Percentiles rank a stretch among this genome's conserved stretches.
Evolutionary conservation across 2,113 vertebrate genomes (phyloP).

Genomic region (Aegypius monachus): DNA sequence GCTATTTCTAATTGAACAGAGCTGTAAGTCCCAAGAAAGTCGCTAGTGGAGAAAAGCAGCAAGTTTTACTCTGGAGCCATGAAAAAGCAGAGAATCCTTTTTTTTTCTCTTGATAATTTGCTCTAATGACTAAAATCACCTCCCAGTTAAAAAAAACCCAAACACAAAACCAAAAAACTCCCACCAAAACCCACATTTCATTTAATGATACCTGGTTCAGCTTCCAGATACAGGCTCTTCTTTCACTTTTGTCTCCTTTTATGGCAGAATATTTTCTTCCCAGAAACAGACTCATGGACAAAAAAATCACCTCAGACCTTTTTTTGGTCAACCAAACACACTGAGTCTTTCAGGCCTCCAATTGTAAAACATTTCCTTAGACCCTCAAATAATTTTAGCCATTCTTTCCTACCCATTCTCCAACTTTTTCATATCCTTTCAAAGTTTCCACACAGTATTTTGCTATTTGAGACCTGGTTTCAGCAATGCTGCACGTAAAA

Average conservation of each 20-base stretch:
- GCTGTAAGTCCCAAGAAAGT: background rate
- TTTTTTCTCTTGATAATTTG: background rate
- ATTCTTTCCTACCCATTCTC: background rate
- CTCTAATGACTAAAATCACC: background rate
- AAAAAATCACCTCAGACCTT: background rate
- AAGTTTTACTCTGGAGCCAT: background rate
- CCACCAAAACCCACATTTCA: background rate
- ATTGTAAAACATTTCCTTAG: background rate
- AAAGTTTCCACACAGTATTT: background rate
- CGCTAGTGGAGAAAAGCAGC: background rate
- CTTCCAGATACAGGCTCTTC: background rate
- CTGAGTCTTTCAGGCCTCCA: background rate
- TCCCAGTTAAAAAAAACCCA: background rate
- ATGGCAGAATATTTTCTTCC: background rate
- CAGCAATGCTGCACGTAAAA: background rate
- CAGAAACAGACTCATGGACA: background rate
- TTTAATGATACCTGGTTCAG: background rate
- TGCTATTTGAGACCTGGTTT: background rate
- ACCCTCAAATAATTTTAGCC: background rate
- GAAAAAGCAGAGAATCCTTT: background rate
- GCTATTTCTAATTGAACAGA: background rate
- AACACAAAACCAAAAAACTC: background rate
- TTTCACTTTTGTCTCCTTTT: background rate
- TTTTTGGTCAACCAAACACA: background rate
- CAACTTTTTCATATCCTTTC: background rate